Base-by-base conservation (phyloP, 1,140 invertebrate genomes). In the Calliphora vicina region DNA sequence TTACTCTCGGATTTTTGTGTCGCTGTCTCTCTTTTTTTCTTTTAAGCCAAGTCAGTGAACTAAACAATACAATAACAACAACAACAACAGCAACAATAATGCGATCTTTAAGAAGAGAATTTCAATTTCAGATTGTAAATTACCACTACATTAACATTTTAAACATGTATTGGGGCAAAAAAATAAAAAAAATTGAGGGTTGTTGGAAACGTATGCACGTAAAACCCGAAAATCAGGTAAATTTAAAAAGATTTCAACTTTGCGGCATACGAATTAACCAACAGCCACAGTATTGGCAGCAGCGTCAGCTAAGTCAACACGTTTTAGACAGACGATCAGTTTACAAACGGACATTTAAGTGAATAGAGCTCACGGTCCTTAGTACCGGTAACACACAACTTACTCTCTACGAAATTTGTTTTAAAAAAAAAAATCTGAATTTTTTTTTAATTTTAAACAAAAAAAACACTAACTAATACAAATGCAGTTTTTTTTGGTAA, bases 211-310 rank as follows among this genome's bases (percentile, higher is more conserved):
- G 17, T 35, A 76, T 12, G 20, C 74, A 78, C 26, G 29, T 35
- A 35, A 78, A 78, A 78, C 74, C 74, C 74, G 74, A 78, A 78
- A 78, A 78, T 78, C 74, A 78, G 74, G 74, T 78, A 78, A 45
- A 78, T 29, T 43, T 23, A 23, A 42, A 78, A 78, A 43, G 42
- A 42, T 78, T 43, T 78, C 74, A 43, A 45, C 74, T 78, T 78
- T 78, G 74, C 74, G 74, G 74, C 74, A 43, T 43, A 78, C 20
- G 74, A 43, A 43, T 43, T 78, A 43, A 43, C 35, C 74, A 78
- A 78, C 74, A 43, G 73, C 42, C 13, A 25, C 74, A 78, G 74
- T 78, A 78, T 23, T 43, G 42, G 74, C 74, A 42, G 23, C 35
- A 78, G 42, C 74, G 74, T 78, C 74, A 78, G 74, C 23, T 78